A percentile compares a stretch with the other conserved stretches of the same genome.
These are phyloP conservation scores for Nothocercus julius DNA, from an alignment of 2,113 vertebrate genomes.

Conservation along the genomic window DNA sequence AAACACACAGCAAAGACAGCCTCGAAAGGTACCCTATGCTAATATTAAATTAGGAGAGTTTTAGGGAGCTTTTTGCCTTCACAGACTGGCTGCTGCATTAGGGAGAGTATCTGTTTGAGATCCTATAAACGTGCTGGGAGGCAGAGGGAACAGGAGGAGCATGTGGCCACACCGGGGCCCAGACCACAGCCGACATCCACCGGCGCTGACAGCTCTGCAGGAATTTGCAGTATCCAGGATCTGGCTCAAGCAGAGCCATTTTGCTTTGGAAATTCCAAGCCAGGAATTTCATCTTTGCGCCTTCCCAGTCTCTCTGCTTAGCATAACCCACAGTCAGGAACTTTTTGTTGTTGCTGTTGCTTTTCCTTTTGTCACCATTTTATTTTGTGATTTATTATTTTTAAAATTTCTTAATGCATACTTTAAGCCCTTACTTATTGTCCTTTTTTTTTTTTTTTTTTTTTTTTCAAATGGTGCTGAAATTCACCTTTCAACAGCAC, in stretches of 20 bases:
- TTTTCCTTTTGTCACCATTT: background rate
- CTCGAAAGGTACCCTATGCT: background rate
- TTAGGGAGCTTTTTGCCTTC: background rate
- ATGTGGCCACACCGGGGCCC: accelerated
- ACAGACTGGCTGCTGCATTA: background rate
- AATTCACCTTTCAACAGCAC: background rate
- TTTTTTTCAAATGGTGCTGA: background rate
- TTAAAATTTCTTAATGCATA: background rate
- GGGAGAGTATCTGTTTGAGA: background rate
- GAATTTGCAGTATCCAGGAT: background rate
- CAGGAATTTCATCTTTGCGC: background rate
- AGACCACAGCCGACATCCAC: background rate
- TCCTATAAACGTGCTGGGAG: background rate
- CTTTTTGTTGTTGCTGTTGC: background rate
- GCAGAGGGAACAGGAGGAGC: background rate
- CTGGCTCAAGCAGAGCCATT: accelerated
- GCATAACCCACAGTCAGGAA: no score
- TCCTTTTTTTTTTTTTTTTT: background rate
- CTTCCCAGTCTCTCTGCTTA: background rate
- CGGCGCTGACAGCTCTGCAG: background rate
- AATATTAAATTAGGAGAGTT: background rate
- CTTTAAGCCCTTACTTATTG: background rate
- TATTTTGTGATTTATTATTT: background rate
- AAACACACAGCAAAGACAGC: background rate
- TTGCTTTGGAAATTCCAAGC: background rate